Percentiles rank a stretch among this genome's conserved stretches.
phyloP scores from a whole-genome alignment of 2,888 invertebrate genomes.

The Sepioteuthis lessoniana region DNA sequence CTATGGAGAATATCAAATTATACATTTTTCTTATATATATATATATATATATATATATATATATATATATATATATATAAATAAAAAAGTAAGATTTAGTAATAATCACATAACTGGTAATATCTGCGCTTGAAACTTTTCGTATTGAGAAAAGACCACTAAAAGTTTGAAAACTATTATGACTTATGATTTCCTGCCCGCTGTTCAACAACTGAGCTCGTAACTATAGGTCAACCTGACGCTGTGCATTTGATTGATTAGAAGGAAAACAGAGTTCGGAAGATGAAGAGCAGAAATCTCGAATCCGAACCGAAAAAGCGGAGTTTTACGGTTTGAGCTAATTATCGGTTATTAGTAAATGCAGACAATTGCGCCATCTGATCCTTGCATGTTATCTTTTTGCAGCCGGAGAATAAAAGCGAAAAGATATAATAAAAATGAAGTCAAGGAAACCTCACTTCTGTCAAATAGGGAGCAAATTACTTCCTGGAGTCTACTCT shows the following conservation, averaged over 20 bases:
- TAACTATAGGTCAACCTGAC: background rate
- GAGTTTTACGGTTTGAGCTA: slow-evolving; percentile 9
- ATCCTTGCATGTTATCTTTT: background rate
- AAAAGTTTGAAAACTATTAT: background rate
- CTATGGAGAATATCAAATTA: too few relatives aligned
- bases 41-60: too few relatives aligned
- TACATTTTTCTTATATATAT: too few relatives aligned
- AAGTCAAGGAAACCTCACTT: background rate
- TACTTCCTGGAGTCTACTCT: background rate
- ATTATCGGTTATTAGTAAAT: background rate
- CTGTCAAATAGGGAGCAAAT: background rate
- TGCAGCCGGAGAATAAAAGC: background rate
- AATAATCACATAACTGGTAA: too few relatives aligned
- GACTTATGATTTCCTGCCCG: background rate
- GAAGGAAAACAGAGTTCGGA: background rate
- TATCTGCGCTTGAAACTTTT: too few relatives aligned
- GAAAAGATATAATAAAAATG: background rate
- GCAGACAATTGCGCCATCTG: slow-evolving; percentile 23
- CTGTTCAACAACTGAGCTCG: background rate
- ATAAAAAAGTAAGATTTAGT: too few relatives aligned
- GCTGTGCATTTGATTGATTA: background rate
- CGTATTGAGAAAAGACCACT: too few relatives aligned
- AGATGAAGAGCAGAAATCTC: background rate
- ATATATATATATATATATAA: too few relatives aligned
- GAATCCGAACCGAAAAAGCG: slow-evolving; percentile 17